A percentile compares a stretch with the other conserved stretches of the same genome.
Conservation (phyloP, 64 coral and sea anemone genomes). For the Montipora capricornis region DNA sequence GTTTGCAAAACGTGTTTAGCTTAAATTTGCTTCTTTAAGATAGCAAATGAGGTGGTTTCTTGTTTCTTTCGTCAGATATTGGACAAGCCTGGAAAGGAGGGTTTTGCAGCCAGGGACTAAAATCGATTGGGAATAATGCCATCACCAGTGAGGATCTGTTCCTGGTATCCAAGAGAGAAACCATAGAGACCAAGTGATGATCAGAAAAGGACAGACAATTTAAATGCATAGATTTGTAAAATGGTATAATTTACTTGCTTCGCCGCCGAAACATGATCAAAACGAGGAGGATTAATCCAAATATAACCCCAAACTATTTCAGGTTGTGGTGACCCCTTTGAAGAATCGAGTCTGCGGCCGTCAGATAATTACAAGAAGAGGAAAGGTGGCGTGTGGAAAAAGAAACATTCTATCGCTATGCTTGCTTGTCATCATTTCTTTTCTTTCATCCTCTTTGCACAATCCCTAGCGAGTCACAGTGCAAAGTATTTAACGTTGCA, state of each 20-base stretch:
- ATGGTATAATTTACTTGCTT: background rate
- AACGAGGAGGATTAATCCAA: background rate
- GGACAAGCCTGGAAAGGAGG: background rate
- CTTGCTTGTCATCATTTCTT: too few species aligned
- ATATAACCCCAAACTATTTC: too few species aligned
- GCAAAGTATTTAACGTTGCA: too few species aligned
- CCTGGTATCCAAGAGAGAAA: background rate
- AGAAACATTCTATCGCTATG: too few species aligned
- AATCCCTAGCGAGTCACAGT: too few species aligned
- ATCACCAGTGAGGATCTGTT: background rate
- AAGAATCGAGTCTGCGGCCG: too few species aligned
- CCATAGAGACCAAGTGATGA: background rate
- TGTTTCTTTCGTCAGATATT: background rate
- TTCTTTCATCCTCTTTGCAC: too few species aligned
- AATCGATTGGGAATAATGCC: background rate
- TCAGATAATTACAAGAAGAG: background rate
- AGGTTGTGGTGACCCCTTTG: too few species aligned
- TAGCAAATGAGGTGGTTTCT: too few species aligned
- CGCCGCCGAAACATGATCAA: background rate
- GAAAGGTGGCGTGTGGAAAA: too few species aligned
- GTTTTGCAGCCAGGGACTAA: background rate
- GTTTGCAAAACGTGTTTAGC: too few species aligned
- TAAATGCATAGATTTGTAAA: constrained; percentile 5
- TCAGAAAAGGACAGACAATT: background rate
- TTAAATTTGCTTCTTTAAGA: too few species aligned